phyloP scores from a whole-genome alignment of 2,113 vertebrate species.

The Gadus macrocephalus region DNA sequence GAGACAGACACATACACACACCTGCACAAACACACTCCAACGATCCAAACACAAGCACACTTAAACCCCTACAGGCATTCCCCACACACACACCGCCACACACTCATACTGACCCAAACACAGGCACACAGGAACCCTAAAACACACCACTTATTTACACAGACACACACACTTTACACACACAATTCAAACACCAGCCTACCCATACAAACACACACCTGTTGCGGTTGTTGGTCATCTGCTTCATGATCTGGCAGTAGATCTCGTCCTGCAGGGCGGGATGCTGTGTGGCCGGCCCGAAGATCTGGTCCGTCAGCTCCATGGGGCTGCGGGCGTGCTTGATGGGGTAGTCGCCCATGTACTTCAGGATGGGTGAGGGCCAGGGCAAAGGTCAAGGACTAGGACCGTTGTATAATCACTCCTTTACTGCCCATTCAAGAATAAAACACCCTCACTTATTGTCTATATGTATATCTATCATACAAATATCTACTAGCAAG shows the following conservation, averaged over 20 bases:
- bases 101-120: too few relatives aligned
- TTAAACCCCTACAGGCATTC: too few relatives aligned
- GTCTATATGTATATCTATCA: too few relatives aligned
- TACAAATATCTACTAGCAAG: background rate
- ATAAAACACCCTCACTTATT: too few relatives aligned
- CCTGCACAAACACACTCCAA: constrained; percentile 52
- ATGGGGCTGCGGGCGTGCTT: constrained; percentile 70
- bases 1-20: background rate
- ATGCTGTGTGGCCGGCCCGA: constrained; percentile 75
- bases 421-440: too few relatives aligned
- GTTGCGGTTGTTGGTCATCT: constrained; percentile 82
- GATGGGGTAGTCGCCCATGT: constrained; percentile 93
- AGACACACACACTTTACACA: background rate
- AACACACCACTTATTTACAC: background rate
- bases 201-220: constrained; percentile 66
- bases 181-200: constrained; percentile 2
- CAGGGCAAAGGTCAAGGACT: constrained; percentile 54
- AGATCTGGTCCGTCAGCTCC: constrained; percentile 91
- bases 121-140: too few relatives aligned
- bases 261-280: constrained; percentile 80
- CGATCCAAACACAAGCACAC: too few relatives aligned
- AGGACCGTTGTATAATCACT: too few relatives aligned
- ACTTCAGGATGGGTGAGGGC: constrained; percentile 87
- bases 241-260: constrained; percentile 97
- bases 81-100: too few relatives aligned